Percentiles rank a stretch among this genome's conserved stretches.
These are phyloP conservation scores for Pterocles orientalis DNA, from an alignment of 2,113 vertebrate genomes.

Conservation along the genomic window DNA sequence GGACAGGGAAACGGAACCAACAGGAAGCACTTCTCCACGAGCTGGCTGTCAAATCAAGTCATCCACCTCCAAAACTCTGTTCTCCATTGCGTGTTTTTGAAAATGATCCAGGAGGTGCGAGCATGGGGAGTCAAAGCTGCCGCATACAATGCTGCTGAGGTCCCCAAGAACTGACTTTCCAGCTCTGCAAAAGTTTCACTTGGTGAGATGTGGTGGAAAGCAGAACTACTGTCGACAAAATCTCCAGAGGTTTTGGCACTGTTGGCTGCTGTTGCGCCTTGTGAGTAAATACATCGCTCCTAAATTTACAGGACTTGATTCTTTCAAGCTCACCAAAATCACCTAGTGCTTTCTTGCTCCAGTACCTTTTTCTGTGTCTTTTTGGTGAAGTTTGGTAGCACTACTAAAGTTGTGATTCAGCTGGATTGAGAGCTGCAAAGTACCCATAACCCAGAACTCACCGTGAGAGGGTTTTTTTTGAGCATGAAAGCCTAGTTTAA, in stretches of 20 bases:
- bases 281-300: rapidly evolving
- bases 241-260: rapidly evolving
- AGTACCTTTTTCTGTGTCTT: rapidly evolving
- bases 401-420: neutral
- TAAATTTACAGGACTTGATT: rapidly evolving
- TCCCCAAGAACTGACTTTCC: rapidly evolving
- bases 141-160: rapidly evolving
- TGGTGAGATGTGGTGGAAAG: neutral
- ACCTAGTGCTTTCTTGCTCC: neutral
- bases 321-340: neutral
- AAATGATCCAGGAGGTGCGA: neutral
- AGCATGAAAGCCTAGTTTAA: neutral
- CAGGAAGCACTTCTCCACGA: neutral
- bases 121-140: no score
- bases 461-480: neutral
- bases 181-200: rapidly evolving
- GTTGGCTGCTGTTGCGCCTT: neutral
- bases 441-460: rapidly evolving
- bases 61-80: neutral
- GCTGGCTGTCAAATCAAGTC: neutral
- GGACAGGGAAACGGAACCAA: neutral
- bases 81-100: neutral
- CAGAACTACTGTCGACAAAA: rapidly evolving
- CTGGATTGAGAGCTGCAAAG: neutral
- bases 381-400: neutral